Evolutionary conservation across 1,140 invertebrate species (phyloP).

Genomic region (Anoplolepis gracilipes): DNA sequence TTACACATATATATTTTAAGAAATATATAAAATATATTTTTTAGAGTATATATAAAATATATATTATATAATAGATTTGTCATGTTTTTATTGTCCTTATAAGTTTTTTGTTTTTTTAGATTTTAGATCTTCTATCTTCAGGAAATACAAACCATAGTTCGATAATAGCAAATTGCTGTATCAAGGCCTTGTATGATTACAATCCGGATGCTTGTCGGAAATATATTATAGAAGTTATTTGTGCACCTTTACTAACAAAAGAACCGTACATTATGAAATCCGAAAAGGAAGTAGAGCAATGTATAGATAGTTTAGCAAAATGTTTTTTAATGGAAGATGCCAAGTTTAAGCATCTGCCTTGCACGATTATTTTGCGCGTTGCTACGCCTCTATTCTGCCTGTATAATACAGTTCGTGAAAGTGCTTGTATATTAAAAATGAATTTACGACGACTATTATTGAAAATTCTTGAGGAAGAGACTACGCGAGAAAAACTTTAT

Average conservation of each 20-base stretch:
- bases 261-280: conserved; percentile 48
- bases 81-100: conserved; percentile 32
- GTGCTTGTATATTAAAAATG: conserved; percentile 76
- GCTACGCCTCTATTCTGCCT: conserved; percentile 82
- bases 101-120: conserved; percentile 60
- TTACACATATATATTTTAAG: background rate
- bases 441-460: conserved; percentile 80
- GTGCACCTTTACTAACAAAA: conserved; percentile 79
- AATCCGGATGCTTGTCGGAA: conserved; percentile 83
- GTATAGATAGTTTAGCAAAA: conserved; percentile 81
- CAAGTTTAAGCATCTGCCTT: conserved; percentile 81
- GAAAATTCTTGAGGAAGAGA: conserved; percentile 75
- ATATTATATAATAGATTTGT: background rate
- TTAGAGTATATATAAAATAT: no score
- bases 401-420: conserved; percentile 76
- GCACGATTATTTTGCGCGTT: conserved; percentile 72
- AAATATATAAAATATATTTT: conserved; percentile 4
- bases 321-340: conserved; percentile 80
- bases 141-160: conserved; percentile 83
- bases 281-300: conserved; percentile 79
- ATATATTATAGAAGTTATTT: conserved; percentile 83
- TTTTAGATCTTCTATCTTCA: conserved; percentile 84
- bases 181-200: conserved; percentile 85
- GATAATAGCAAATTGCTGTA: conserved; percentile 86
- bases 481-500: conserved; percentile 73